Conservation (phyloP, 2,113 vertebrate species). For the Abramis brama region DNA sequence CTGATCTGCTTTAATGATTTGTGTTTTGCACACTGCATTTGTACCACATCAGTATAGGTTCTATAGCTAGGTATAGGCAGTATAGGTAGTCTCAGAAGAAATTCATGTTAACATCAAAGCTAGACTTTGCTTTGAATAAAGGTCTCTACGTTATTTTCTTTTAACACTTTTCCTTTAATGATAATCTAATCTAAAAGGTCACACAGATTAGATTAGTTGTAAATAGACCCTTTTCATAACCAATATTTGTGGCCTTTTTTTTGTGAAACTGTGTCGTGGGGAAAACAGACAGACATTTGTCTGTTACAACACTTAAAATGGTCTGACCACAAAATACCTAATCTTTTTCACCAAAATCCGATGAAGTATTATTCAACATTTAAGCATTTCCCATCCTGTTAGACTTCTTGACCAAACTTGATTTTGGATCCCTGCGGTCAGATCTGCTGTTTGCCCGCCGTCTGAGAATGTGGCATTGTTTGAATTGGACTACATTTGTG, state of each 20-base stretch:
- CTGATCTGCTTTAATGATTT: background rate
- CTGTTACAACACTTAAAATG: background rate
- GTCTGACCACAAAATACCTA: slow-evolving; percentile 1
- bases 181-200: slow-evolving; percentile 11
- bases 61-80: no score
- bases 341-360: slow-evolving; percentile 28
- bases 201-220: background rate
- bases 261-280: background rate
- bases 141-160: background rate
- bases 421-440: slow-evolving; percentile 54
- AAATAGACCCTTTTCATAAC: background rate
- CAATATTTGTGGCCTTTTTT: background rate
- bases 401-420: slow-evolving; percentile 45
- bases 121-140: slow-evolving; percentile 6
- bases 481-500: slow-evolving; percentile 33
- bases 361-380: slow-evolving; percentile 20
- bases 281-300: background rate
- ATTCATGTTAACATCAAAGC: background rate
- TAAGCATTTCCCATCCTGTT: slow-evolving; percentile 41
- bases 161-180: background rate
- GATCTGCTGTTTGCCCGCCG: slow-evolving; percentile 52
- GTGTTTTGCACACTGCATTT: background rate
- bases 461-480: slow-evolving; percentile 63
- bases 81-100: background rate
- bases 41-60: background rate